Evolutionary conservation across 2,113 vertebrate genomes (phyloP).

Genomic region (Phylloscopus trochiloides): DNA sequence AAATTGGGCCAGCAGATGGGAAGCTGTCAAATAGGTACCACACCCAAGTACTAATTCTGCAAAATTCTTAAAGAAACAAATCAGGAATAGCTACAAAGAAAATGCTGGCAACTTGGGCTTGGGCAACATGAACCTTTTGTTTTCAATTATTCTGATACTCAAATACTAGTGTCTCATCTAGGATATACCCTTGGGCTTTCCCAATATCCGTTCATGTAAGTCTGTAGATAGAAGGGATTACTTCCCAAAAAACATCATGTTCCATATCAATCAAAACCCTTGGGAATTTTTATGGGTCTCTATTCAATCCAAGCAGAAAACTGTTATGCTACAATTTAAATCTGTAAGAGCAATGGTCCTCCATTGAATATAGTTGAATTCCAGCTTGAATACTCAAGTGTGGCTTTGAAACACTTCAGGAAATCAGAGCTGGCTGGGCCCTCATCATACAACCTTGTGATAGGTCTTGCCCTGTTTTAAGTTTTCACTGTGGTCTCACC

Average conservation of each 20-base stretch:
- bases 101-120: not conserved
- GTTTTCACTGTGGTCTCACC: not conserved
- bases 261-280: not conserved
- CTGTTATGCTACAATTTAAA: not conserved
- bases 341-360: not conserved
- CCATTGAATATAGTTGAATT: not conserved
- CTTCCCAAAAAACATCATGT: not conserved
- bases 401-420: not conserved
- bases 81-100: not conserved
- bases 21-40: not conserved
- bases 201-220: not conserved
- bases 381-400: not conserved
- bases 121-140: not conserved
- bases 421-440: not conserved
- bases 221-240: not conserved
- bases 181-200: not conserved
- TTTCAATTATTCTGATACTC: not conserved
- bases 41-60: not conserved
- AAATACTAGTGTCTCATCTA: not conserved
- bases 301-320: not conserved
- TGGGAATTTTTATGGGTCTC: not conserved
- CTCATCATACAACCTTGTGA: accelerated
- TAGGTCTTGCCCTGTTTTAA: not conserved
- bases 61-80: not conserved
- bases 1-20: conserved; percentile 1